phyloP scores from a whole-genome alignment of 1,140 invertebrate species.

The Leptinotarsa defecta region DNA sequence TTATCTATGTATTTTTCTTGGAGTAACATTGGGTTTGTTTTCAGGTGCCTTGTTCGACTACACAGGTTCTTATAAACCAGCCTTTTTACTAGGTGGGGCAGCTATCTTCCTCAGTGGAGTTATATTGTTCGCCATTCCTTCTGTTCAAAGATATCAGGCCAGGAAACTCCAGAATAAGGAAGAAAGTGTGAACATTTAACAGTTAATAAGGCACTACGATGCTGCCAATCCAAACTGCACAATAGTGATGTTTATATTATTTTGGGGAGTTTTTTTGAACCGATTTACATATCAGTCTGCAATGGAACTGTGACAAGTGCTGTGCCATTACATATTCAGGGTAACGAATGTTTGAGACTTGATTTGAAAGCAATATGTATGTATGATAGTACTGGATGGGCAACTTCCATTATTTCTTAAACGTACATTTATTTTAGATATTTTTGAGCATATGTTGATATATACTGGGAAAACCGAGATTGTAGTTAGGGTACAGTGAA shows the following conservation, averaged over 20 bases:
- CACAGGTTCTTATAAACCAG: constrained; percentile 77
- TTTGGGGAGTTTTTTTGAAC: constrained; percentile 26
- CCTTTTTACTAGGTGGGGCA: constrained; percentile 80
- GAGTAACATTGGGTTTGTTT: constrained; percentile 46
- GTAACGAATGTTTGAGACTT: background rate
- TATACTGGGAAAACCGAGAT: no score
- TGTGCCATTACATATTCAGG: constrained; percentile 18
- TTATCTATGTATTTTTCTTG: constrained; percentile 21
- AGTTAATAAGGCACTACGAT: constrained; percentile 40
- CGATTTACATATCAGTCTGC: constrained; percentile 26
- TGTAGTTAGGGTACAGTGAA: no score
- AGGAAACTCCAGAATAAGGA: constrained; percentile 36
- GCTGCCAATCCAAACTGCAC: background rate
- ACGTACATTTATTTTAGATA: background rate
- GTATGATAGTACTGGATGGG: background rate
- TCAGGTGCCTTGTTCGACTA: constrained; percentile 81
- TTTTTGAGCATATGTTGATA: no score
- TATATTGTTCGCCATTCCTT: constrained; percentile 86
- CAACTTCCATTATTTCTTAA: background rate
- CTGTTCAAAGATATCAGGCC: constrained; percentile 66
- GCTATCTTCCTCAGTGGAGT: constrained; percentile 85
- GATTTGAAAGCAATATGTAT: background rate
- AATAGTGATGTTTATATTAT: constrained; percentile 31
- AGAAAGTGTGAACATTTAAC: constrained; percentile 38
- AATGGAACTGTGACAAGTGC: constrained; percentile 11